Evolutionary conservation across 2,797 vertebrate genomes (phyloP).

Genomic region (Falco columbarius): DNA sequence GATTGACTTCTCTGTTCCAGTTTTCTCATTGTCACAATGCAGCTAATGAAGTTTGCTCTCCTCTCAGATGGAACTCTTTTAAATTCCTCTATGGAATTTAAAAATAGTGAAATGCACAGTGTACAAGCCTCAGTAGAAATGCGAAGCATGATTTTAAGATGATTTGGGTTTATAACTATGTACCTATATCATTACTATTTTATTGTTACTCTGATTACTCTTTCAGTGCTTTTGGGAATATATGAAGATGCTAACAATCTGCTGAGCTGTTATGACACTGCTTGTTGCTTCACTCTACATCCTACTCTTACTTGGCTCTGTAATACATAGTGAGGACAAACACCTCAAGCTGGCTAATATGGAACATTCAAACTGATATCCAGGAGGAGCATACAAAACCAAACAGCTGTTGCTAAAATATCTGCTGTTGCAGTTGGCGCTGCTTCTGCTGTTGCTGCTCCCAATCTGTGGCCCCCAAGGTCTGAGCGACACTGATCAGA

Average conservation of each 20-base stretch:
- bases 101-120: neutral
- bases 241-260: neutral
- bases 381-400: neutral
- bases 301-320: neutral
- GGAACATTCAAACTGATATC: neutral
- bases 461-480: neutral
- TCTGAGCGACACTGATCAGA: neutral
- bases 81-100: neutral
- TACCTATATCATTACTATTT: neutral
- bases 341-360: neutral
- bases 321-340: neutral
- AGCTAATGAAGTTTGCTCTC: neutral
- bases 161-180: neutral
- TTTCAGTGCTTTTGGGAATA: neutral
- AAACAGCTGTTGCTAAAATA: constrained; percentile 57
- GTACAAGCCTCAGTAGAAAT: neutral
- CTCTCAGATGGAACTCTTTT: neutral
- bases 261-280: neutral
- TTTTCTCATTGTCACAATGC: neutral
- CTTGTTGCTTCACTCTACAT: neutral
- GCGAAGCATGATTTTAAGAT: neutral
- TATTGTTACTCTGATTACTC: neutral
- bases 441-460: neutral
- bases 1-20: neutral
- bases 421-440: neutral